Conservation (phyloP, 2,888 invertebrate genomes). For the Coleophora deauratella region DNA sequence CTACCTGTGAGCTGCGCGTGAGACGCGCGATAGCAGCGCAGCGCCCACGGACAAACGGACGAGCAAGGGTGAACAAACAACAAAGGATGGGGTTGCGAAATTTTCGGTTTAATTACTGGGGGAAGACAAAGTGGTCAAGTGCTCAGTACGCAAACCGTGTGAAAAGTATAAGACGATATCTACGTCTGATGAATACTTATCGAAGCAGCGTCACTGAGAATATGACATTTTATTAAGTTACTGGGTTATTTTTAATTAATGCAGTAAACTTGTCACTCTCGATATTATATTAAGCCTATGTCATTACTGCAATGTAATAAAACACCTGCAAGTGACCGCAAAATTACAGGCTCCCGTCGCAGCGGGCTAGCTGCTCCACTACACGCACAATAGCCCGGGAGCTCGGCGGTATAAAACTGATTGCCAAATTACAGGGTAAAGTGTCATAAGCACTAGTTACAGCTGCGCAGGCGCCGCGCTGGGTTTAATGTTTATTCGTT, state of each 20-base stretch:
- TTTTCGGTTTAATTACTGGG: constrained; percentile 53
- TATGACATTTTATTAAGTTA: constrained; percentile 2
- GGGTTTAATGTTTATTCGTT: constrained; percentile 32
- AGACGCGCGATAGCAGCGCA: no score
- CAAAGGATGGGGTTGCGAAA: constrained; percentile 48
- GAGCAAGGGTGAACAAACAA: constrained; percentile 51
- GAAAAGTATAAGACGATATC: constrained; percentile 23
- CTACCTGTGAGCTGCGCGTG: constrained; percentile 50
- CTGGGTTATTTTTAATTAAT: constrained; percentile 11
- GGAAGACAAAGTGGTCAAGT: constrained; percentile 59
- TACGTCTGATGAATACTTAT: constrained; percentile 18
- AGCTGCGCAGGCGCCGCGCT: constrained; percentile 20
- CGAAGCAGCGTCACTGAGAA: constrained; percentile 15
- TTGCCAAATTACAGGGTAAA: constrained; percentile 68
- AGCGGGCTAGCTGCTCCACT: constrained; percentile 38
- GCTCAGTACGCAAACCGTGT: constrained; percentile 54
- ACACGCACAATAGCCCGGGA: constrained; percentile 40
- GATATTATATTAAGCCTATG: constrained; percentile 30
- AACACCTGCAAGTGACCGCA: constrained; percentile 62
- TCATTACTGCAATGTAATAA: constrained; percentile 37
- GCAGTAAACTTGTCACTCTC: constrained; percentile 18
- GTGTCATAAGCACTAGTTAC: constrained; percentile 53
- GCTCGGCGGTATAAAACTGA: constrained; percentile 39
- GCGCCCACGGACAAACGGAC: constrained; percentile 39
- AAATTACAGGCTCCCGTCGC: constrained; percentile 56